Conservation (phyloP, 2,113 vertebrate genomes). For the Reinhardtius hippoglossoides region DNA sequence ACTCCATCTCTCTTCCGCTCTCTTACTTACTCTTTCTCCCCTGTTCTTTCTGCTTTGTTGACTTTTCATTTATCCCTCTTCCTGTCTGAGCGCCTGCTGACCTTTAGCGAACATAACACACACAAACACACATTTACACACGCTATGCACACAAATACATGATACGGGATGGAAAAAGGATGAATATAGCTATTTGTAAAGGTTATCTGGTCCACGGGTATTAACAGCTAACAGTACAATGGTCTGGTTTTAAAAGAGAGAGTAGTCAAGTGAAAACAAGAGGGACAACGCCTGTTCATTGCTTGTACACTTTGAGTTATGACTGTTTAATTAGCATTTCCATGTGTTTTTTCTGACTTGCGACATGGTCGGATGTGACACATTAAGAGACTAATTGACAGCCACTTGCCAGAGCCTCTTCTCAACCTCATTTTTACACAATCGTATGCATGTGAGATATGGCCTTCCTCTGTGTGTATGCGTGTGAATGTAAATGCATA, state of each 20-base stretch:
- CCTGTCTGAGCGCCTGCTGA: constrained; percentile 71
- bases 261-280: neutral
- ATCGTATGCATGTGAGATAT: neutral
- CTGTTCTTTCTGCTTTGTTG: constrained; percentile 66
- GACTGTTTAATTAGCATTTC: constrained; percentile 1
- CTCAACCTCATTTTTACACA: constrained; percentile 8
- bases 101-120: constrained; percentile 72
- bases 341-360: neutral
- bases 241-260: constrained; percentile 35
- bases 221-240: constrained; percentile 16
- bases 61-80: constrained; percentile 76
- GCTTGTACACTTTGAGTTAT: neutral
- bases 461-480: neutral
- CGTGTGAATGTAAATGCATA: constrained; percentile 20
- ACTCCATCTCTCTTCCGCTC: constrained; percentile 17
- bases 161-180: constrained; percentile 52
- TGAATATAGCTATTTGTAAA: constrained; percentile 71
- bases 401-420: neutral
- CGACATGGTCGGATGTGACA: constrained; percentile 1
- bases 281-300: neutral
- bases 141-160: constrained; percentile 19
- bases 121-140: constrained; percentile 30
- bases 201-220: constrained; percentile 57
- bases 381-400: constrained; percentile 1
- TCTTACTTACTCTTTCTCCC: constrained; percentile 25